Evolutionary conservation across 2,888 invertebrate species (phyloP), one percentile per base, ranked within the genome.

Genomic region (Lathronympha strigana): DNA sequence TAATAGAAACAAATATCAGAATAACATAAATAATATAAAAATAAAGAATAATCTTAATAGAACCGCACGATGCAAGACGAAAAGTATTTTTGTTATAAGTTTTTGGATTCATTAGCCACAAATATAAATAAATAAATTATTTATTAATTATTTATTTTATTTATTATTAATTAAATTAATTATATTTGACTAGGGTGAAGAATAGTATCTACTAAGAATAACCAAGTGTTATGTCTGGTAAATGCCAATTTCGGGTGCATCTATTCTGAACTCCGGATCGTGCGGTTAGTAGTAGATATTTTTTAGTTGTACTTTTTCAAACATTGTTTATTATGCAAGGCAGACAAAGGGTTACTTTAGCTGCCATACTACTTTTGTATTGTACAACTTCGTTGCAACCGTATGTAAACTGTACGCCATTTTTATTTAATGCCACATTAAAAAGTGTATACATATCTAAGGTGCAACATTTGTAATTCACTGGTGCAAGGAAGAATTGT

Each of bases 1-100:
- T 45, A 8, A 50, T 53, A 60, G 51, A 64, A 50, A 64, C 38
- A 63, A 49, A 19, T 25, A 21, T 23, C 19, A 21, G 55, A 64
- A 45, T 25, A 58, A 63, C 50, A 28, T 43, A 58, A 31, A 57
- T 33, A 6, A 6, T 33, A 33, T 21, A 64, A 58, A 51, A 43
- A 58, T 17, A 51, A 55, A 40, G 31, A 23, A 25, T 17, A 31
- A 25, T 45, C 17, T 45, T 4, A 36, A 21, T 15, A 6, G 11
- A 53, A 53, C 43, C 43, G 21, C 53, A 28, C 28, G 28, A 28
- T 28, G 1, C 9, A 19, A 8, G 31, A 6, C 38, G 11, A 15
- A 25, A 11, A 23, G 11, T 25, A 6, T n/a, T 23, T 5, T 55
- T 25, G 2, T 38, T 36, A 5, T 8, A 21, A 40, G 8, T n/a